Base-by-base conservation (phyloP, 2,797 vertebrate genomes). In the Zalophus californianus region DNA sequence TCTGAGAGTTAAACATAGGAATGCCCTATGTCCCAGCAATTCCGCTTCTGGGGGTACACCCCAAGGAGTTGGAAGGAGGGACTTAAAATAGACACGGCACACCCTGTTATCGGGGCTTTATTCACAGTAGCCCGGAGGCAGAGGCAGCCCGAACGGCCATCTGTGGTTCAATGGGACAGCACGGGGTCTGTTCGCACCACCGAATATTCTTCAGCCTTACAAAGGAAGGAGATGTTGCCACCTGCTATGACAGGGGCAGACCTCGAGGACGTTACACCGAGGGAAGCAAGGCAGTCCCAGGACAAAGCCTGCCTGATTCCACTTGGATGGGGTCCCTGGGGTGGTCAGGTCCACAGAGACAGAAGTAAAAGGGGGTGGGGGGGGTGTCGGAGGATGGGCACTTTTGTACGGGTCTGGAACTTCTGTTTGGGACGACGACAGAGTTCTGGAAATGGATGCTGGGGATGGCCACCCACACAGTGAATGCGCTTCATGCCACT, bases 171-270 rank as follows among this genome's bases (percentile, higher is more conserved):
- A 3, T 0, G 9, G 62, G 13, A 29, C 29, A 1, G 5, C 8
- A 11, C 0, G 10, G 5, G 3, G 25, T 2, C 0, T 9, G 1
- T 0, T 3, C 50, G 12, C 52, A 2, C 9, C 0, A 11, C 2
- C 29, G 56, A 35, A 25, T 6, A 23, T 10, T 13, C n/a, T 20
- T 48, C 41, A 16, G 86, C 56, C 66, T 23, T 29, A 2, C 27
- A 73, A 29, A 64, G 23, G 60, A 80, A 66, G 16, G 52, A 10
- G 7, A 1, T 6, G 44, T 66, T 8, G 44, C 48, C 15, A 2
- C 8, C 0, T 1, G 58, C 27, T 32, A 4, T 56, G 9, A 3
- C 38, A 0, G 13, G 35, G 41, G 21, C 0, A 20, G 3, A 8
- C 48, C 70, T 5, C 1, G 18, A 15, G 29, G 48, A 44, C 62